Percentiles rank a stretch among this genome's conserved stretches.
Conservation (phyloP, 1,140 invertebrate species). For the Nymphalis io region DNA sequence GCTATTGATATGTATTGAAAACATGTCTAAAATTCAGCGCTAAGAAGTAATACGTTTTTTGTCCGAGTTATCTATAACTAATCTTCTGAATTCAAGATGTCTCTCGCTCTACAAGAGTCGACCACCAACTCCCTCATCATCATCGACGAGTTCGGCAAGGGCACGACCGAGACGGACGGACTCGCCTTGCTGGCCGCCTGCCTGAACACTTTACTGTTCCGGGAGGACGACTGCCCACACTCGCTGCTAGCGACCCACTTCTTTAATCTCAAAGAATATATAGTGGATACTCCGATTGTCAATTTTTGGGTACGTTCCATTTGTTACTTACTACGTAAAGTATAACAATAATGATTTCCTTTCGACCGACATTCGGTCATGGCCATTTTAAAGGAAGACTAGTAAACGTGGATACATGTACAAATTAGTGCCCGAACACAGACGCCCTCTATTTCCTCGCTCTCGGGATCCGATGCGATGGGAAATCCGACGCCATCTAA, state of each 20-base stretch:
- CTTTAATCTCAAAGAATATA: constrained; percentile 82
- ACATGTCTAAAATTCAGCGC: too few relatives aligned
- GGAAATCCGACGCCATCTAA: too few relatives aligned
- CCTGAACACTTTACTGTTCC: constrained; percentile 84
- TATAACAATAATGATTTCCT: too few relatives aligned
- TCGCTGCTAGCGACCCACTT: constrained; percentile 90
- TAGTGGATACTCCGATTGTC: constrained; percentile 77
- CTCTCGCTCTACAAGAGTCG: constrained; percentile 84
- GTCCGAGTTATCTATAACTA: too few relatives aligned
- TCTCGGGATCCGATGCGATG: too few relatives aligned
- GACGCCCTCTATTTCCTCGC: too few relatives aligned
- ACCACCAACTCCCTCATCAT: constrained; percentile 87
- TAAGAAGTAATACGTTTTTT: background rate
- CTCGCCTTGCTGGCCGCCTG: constrained; percentile 85
- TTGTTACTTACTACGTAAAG: too few relatives aligned
- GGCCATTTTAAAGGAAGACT: too few relatives aligned
- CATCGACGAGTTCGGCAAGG: constrained; percentile 96
- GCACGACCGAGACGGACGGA: constrained; percentile 90
- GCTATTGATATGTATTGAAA: too few relatives aligned
- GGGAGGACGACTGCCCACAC: constrained; percentile 84
- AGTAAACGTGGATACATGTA: too few relatives aligned
- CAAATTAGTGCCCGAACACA: too few relatives aligned
- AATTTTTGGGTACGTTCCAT: constrained; percentile 75
- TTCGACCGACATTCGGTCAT: too few relatives aligned
- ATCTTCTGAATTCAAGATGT: constrained; percentile 82